These are phyloP conservation scores for Drosophila robusta DNA, from an alignment of 2,888 invertebrate species.

Conservation along the genomic window DNA sequence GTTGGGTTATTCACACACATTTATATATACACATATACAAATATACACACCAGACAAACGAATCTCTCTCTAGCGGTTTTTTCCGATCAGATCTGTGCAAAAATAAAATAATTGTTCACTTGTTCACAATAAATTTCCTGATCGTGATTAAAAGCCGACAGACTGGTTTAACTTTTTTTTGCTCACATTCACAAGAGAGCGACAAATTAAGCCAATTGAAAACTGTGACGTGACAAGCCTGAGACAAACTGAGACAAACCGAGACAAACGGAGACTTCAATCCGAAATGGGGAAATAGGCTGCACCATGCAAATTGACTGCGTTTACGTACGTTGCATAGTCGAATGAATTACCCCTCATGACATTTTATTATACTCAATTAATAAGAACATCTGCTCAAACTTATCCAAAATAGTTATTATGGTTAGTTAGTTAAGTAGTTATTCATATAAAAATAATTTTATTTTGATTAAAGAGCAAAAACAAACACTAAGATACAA, in stretches of 20 bases:
- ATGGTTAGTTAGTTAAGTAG: too few relatives aligned
- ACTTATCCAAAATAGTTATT: too few relatives aligned
- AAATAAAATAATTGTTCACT: conserved; percentile 28
- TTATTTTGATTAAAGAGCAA: too few relatives aligned
- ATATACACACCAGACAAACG: neutral
- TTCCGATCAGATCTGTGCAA: neutral
- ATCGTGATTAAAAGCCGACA: conserved; percentile 14
- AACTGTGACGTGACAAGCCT: conserved; percentile 5
- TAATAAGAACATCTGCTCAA: neutral
- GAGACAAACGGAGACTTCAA: conserved; percentile 1
- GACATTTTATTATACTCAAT: neutral
- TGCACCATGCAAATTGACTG: conserved; percentile 10
- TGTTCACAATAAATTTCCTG: conserved; percentile 25
- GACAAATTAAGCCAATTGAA: conserved; percentile 34
- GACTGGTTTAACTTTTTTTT: conserved; percentile 30
- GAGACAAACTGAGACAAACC: conserved; percentile 3
- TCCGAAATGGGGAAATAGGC: conserved; percentile 7
- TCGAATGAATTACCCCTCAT: neutral
- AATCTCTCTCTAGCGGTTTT: neutral
- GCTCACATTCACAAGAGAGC: conserved; percentile 8
- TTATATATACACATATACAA: neutral
- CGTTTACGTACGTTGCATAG: neutral
- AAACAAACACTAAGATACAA: too few relatives aligned
- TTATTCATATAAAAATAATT: too few relatives aligned
- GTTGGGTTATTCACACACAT: neutral